phyloP scores from a whole-genome alignment of 2,797 vertebrate species.

The Tapirus indicus region DNA sequence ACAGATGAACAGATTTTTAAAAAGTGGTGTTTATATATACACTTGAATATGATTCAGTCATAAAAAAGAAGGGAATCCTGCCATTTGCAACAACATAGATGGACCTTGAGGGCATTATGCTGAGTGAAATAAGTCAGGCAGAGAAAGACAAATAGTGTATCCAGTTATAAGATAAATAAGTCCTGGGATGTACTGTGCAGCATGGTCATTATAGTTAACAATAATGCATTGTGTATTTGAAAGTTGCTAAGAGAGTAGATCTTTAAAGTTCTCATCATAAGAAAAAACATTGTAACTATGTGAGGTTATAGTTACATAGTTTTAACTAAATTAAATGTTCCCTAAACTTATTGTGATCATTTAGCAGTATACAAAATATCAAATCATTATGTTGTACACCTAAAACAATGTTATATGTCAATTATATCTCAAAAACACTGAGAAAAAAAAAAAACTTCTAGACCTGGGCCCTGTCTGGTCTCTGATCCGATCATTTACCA shows the following conservation, averaged over 20 bases:
- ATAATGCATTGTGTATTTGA: neutral
- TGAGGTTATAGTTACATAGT: neutral
- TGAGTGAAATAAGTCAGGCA: neutral
- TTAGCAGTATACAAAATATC: neutral
- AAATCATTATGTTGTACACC: neutral
- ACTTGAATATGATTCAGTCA: neutral
- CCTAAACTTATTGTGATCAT: neutral
- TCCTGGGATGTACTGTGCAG: neutral
- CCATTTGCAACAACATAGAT: neutral
- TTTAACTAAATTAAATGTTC: neutral
- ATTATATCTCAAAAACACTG: neutral
- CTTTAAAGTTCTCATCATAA: neutral
- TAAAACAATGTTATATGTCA: neutral
- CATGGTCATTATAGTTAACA: neutral
- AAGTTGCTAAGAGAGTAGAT: neutral
- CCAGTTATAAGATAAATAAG: neutral
- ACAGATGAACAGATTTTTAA: neutral
- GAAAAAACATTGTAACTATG: neutral
- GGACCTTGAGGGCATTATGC: neutral
- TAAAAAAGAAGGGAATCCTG: neutral
- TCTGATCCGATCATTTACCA: neutral
- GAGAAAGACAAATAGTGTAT: neutral
- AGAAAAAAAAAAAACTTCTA: neutral
- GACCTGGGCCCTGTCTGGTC: neutral
- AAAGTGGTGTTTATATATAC: no score